Percentiles rank a stretch among this genome's conserved stretches.
Evolutionary conservation across 2,113 vertebrate species (phyloP).

Genomic region (Barnardius zonarius): DNA sequence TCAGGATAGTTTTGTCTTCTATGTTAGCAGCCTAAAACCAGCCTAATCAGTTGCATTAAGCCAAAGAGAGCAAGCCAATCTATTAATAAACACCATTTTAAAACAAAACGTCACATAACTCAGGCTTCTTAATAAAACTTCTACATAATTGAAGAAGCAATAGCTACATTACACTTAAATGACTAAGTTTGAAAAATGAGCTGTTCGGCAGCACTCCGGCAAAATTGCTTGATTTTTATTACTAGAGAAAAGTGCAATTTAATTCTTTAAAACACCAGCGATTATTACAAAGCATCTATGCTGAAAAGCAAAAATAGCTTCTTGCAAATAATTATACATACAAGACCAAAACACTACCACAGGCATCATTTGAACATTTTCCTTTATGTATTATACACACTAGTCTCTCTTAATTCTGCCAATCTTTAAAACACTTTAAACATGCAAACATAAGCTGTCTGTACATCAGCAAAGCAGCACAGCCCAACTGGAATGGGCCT

Average conservation of each 20-base stretch:
- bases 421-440: neutral
- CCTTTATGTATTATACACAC: neutral
- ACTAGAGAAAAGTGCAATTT: neutral
- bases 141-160: neutral
- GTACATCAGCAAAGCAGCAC: neutral
- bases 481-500: neutral
- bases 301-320: neutral
- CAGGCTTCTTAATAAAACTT: neutral
- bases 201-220: neutral
- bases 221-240: neutral
- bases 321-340: neutral
- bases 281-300: neutral
- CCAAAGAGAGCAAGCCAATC: neutral
- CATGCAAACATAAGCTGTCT: neutral
- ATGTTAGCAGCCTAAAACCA: neutral
- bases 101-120: neutral
- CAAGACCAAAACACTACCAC: neutral
- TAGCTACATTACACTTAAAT: neutral
- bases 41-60: neutral
- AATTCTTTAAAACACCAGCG: neutral
- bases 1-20: neutral
- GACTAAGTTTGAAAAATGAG: neutral
- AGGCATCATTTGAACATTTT: neutral
- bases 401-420: neutral
- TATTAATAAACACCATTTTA: neutral